These are phyloP conservation scores for Microtus richardsoni DNA, from an alignment of 2,113 vertebrate species.

Conservation along the genomic window DNA sequence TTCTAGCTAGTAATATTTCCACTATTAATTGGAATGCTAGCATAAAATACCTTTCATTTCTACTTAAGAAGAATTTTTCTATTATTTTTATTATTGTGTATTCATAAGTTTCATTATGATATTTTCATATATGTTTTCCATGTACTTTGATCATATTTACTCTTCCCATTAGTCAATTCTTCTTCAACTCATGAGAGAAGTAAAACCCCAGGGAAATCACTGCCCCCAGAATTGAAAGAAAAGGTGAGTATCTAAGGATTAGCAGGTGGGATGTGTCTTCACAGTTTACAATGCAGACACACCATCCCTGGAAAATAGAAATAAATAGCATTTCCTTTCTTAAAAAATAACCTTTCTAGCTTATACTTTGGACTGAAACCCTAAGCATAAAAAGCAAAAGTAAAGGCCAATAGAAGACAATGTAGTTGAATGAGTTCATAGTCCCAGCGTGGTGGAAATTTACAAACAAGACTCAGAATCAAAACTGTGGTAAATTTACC, in stretches of 20 bases:
- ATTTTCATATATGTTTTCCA: neutral
- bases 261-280: neutral
- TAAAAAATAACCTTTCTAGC: neutral
- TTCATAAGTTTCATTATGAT: neutral
- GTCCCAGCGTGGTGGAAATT: neutral
- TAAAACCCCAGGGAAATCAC: neutral
- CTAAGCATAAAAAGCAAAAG: neutral
- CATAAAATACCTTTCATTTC: neutral
- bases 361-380: neutral
- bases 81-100: neutral
- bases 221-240: neutral
- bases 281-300: neutral
- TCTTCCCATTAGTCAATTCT: neutral
- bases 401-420: neutral
- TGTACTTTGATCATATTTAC: neutral
- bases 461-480: conserved; percentile 37
- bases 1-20: neutral
- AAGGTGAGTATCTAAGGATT: neutral
- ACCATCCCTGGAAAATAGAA: neutral
- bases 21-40: neutral
- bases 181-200: neutral
- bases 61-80: neutral
- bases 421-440: neutral
- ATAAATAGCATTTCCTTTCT: neutral
- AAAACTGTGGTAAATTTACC: neutral